A percentile compares a stretch with the other conserved stretches of the same genome.
phyloP scores from a whole-genome alignment of 2,113 vertebrate species.

The Trematomus loennbergii region DNA sequence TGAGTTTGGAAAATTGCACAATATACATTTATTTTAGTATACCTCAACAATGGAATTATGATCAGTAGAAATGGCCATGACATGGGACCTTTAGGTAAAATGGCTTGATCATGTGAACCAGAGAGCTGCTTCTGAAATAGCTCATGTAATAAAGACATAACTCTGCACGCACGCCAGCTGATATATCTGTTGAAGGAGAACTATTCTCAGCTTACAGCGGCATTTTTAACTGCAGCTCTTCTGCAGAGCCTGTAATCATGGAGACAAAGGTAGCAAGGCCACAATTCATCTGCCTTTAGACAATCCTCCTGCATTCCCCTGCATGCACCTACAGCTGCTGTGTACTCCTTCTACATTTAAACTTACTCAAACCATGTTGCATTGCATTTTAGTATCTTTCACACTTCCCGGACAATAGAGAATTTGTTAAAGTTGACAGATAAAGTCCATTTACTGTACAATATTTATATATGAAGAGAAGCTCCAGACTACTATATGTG shows the following conservation, averaged over 20 bases:
- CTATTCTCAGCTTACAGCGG: background rate
- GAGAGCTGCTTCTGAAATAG: conserved; percentile 10
- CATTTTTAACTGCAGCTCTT: background rate
- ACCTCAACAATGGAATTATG: too few species aligned
- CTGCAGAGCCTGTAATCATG: conserved; percentile 19
- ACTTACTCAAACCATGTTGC: background rate
- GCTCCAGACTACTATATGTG: background rate
- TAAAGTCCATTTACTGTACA: too few species aligned
- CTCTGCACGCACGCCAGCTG: background rate
- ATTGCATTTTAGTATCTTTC: background rate
- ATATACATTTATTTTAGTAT: too few species aligned
- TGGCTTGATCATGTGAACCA: conserved; percentile 6
- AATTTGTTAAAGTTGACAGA: too few species aligned
- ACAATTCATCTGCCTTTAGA: background rate
- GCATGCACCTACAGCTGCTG: too few species aligned
- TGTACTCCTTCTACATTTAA: background rate
- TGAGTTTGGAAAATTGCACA: too few species aligned
- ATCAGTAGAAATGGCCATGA: too few species aligned
- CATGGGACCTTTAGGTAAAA: background rate
- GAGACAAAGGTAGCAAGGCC: background rate
- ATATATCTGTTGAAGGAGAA: background rate
- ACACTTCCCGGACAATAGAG: background rate
- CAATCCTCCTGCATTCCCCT: background rate
- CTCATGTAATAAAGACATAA: conserved; percentile 11
- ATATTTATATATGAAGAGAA: background rate